Evolutionary conservation across 1,140 invertebrate genomes (phyloP).

Genomic region (Drosophila mojavensis): DNA sequence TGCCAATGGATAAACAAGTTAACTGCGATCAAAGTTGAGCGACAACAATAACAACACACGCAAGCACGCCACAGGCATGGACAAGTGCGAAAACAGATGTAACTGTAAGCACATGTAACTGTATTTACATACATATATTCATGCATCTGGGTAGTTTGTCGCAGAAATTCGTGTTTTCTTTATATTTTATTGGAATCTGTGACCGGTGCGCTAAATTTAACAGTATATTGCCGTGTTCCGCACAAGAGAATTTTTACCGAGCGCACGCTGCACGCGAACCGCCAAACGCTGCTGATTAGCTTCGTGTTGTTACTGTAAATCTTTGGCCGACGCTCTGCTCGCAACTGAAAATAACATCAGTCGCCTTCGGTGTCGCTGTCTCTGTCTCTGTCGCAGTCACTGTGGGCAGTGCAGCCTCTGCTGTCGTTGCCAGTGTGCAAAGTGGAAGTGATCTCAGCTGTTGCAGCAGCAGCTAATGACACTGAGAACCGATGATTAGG

Average conservation of each 20-base stretch:
- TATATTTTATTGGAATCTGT: conserved; percentile 50
- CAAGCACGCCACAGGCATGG: not conserved
- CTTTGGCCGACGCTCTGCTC: conserved; percentile 49
- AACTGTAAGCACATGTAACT: conserved; percentile 1
- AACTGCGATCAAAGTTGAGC: conserved; percentile 32
- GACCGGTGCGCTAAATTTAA: conserved; percentile 58
- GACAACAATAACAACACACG: conserved; percentile 20
- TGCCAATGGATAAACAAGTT: conserved; percentile 28
- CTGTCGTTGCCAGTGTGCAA: conserved; percentile 25
- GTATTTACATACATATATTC: conserved; percentile 10
- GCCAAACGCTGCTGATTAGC: conserved; percentile 69
- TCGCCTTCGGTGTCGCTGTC: conserved; percentile 15
- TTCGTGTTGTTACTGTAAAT: conserved; percentile 80
- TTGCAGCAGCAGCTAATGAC: conserved; percentile 66
- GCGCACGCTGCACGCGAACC: conserved; percentile 64
- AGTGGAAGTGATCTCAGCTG: conserved; percentile 72
- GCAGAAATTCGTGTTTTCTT: conserved; percentile 17
- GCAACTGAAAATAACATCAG: conserved; percentile 78
- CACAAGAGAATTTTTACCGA: conserved; percentile 48
- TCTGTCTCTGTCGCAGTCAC: conserved; percentile 10
- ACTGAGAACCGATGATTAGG: conserved; percentile 66
- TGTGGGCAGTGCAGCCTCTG: conserved; percentile 13
- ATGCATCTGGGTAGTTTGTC: conserved; percentile 39
- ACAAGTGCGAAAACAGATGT: not conserved
- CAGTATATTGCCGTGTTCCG: conserved; percentile 46